Evolutionary conservation across 1,140 invertebrate genomes (phyloP), one percentile per base, ranked within the genome.

Genomic region (Helicoverpa armigera): DNA sequence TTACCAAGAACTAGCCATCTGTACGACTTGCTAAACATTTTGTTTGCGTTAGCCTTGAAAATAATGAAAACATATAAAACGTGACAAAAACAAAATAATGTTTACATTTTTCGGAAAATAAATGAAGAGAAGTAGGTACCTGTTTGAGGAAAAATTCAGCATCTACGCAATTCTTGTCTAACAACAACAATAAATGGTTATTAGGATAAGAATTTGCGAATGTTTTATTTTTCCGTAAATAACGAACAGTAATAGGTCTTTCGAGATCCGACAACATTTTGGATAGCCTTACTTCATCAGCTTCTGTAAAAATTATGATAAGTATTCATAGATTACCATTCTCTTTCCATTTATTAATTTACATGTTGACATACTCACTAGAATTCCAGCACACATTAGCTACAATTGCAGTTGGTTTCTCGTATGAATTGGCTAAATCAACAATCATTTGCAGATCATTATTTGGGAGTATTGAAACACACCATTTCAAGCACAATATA

Each of bases 351-450:
- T 58, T 9, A 43, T 58, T 18, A 10, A 5, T 10, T 18, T 9
- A 51, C 3, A 1, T 54, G 31, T 23, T 9, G 5, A 5, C 16
- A 43, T 80, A 84, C 85, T 91, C 86, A 91, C 89, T 54, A 18
- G 79, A 35, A 51, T 79, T 80, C 88, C 88, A 90, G 75, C 89
- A 91, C 61, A 87, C 79, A 48, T 85, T 81, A 31, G 87, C 83
- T 9, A 86, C 43, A 51, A 92, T 73, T 53, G 82, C 79, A 18
- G 87, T 85, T 1, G 90, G 84, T 82, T 78, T 87, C 12, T 86
- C 35, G 73, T 79, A 89, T 65, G 87, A 88, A 31, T 87, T 85
- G n/a, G 89, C 72, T 3, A 92, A 58, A 70, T 89, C 86, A 23
- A 69, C 35, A 76, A 89, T 82, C 82, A 93, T 87, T 79, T 84